phyloP scores from a whole-genome alignment of 1,140 invertebrate species.

The Zaprionus davidi region DNA sequence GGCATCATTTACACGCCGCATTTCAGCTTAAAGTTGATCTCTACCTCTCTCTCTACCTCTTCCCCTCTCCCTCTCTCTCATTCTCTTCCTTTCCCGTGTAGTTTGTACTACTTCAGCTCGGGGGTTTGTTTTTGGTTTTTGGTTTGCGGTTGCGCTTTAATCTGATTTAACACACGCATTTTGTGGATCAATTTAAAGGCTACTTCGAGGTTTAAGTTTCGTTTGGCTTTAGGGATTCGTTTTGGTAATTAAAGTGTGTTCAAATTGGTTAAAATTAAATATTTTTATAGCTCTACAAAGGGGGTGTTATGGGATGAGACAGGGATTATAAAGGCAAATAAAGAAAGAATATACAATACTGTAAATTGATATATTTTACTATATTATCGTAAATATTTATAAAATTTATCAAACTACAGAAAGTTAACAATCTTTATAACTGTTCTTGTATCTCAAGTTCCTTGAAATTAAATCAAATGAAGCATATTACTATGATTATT shows the following conservation, averaged over 20 bases:
- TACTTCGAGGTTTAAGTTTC: constrained; percentile 8
- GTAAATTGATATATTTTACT: too few relatives aligned
- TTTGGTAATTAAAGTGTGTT: neutral
- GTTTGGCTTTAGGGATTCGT: neutral
- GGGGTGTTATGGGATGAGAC: neutral
- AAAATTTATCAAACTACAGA: too few relatives aligned
- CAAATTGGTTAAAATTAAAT: neutral
- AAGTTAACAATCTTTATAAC: too few relatives aligned
- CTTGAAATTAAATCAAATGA: too few relatives aligned
- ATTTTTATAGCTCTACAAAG: neutral
- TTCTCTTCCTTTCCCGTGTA: neutral
- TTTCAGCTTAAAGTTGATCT: constrained; percentile 75
- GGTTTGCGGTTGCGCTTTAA: constrained; percentile 59
- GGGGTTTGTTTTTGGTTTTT: constrained; percentile 37
- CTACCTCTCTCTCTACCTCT: neutral
- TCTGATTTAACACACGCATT: constrained; percentile 51
- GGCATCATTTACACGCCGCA: constrained; percentile 82
- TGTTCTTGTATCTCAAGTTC: too few relatives aligned
- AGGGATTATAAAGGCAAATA: neutral
- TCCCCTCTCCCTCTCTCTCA: neutral
- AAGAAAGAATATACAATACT: neutral
- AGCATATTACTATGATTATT: too few relatives aligned
- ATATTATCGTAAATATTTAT: too few relatives aligned
- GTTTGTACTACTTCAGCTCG: constrained; percentile 26
- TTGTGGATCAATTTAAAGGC: constrained; percentile 23